Conservation (phyloP, 2,113 vertebrate species). For the Climacteris rufus region DNA sequence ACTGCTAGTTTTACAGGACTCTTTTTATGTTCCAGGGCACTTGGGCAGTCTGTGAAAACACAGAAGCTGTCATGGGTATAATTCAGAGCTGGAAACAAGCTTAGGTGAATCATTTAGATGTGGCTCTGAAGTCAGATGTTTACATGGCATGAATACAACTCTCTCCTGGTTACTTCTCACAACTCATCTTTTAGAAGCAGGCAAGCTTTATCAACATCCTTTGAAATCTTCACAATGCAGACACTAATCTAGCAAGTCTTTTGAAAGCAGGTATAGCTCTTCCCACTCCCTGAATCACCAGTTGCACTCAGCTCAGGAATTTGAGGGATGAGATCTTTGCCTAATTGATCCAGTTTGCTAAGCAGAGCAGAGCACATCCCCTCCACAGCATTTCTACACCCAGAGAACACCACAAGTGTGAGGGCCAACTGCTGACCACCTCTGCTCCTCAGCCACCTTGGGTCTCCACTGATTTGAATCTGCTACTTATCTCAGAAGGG, state of each 20-base stretch:
- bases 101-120: neutral
- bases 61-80: neutral
- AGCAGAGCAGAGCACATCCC: neutral
- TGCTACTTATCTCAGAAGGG: neutral
- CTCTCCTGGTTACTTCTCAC: neutral
- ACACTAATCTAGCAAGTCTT: neutral
- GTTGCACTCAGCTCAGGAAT: neutral
- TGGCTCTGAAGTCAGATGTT: neutral
- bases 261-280: neutral
- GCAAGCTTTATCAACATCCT: slow-evolving; percentile 3
- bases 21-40: neutral
- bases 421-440: neutral
- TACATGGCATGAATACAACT: neutral
- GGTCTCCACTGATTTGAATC: neutral
- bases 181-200: neutral
- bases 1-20: neutral
- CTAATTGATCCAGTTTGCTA: neutral
- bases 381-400: neutral
- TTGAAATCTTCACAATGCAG: slow-evolving; percentile 8
- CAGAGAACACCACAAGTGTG: neutral
- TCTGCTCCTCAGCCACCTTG: neutral
- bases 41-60: neutral
- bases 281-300: neutral
- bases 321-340: neutral
- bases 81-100: neutral